phyloP scores from a whole-genome alignment of 1,140 invertebrate genomes.

The Hycleus phaleratus region DNA sequence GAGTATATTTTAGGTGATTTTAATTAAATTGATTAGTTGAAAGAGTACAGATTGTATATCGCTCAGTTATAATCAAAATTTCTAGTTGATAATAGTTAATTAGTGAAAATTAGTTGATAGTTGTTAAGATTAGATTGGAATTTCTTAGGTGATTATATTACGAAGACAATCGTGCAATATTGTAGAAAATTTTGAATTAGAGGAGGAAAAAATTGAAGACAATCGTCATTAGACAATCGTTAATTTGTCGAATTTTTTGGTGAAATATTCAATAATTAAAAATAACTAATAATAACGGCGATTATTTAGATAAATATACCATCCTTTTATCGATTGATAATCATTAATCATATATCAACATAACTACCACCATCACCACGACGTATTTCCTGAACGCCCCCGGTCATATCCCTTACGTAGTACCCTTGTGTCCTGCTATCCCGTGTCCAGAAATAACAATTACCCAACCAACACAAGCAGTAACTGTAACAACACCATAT shows the following conservation, averaged over 20 bases:
- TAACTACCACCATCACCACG: slow-evolving; percentile 25
- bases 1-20: slow-evolving; percentile 24
- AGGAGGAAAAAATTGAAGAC: neutral
- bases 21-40: slow-evolving; percentile 16
- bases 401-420: slow-evolving; percentile 40
- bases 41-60: slow-evolving; percentile 22
- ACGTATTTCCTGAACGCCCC: slow-evolving; percentile 41
- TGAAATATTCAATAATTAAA: too few relatives aligned
- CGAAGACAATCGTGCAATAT: slow-evolving; percentile 37
- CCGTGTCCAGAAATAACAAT: slow-evolving; percentile 33
- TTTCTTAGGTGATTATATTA: neutral
- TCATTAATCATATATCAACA: too few relatives aligned
- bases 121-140: neutral
- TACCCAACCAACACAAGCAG: slow-evolving; percentile 21
- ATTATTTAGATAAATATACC: too few relatives aligned
- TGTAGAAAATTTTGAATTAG: neutral
- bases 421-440: slow-evolving; percentile 38
- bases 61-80: slow-evolving; percentile 26
- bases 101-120: slow-evolving; percentile 1
- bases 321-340: too few relatives aligned
- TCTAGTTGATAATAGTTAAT: slow-evolving; percentile 9
- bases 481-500: slow-evolving; percentile 4
- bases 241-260: neutral
- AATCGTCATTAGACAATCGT: slow-evolving; percentile 18
- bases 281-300: too few relatives aligned